Conservation (phyloP, 1,140 invertebrate species). For the Anoplolepis gracilipes region DNA sequence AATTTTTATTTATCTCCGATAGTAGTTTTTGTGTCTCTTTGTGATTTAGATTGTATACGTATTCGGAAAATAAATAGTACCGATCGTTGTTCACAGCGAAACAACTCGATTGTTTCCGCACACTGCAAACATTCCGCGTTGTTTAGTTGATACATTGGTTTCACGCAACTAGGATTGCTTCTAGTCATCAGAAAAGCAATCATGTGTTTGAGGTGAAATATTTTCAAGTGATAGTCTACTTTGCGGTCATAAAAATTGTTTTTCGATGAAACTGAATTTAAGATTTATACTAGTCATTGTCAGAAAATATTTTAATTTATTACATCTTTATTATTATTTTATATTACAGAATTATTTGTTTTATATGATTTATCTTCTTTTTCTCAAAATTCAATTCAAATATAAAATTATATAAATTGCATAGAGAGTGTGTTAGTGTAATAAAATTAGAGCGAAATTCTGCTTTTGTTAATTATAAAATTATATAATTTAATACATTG, state of each 20-base stretch:
- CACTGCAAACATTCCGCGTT: slow-evolving; percentile 9
- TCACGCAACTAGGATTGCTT: background rate
- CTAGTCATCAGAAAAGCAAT: background rate
- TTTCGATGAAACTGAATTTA: background rate
- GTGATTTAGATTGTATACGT: slow-evolving; percentile 1
- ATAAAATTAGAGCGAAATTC: background rate
- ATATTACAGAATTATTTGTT: background rate
- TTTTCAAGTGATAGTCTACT: background rate
- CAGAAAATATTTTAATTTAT: background rate
- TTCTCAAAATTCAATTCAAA: background rate
- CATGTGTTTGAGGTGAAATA: background rate
- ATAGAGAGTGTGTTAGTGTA: no score
- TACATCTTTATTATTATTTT: background rate
- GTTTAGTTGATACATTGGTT: slow-evolving; percentile 10
- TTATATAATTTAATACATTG: background rate
- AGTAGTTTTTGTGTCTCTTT: slow-evolving; percentile 21
- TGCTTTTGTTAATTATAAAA: background rate
- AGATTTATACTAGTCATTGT: background rate
- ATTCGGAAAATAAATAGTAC: slow-evolving; percentile 41
- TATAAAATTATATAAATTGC: background rate
- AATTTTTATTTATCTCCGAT: slow-evolving; percentile 20
- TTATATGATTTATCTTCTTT: background rate
- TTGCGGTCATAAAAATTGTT: background rate
- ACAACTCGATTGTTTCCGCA: slow-evolving; percentile 41
- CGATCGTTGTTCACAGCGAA: background rate